Percentiles rank a stretch among this genome's conserved stretches.
phyloP scores from a whole-genome alignment of 2,113 vertebrate genomes.

The Rhadina sibilatrix region DNA sequence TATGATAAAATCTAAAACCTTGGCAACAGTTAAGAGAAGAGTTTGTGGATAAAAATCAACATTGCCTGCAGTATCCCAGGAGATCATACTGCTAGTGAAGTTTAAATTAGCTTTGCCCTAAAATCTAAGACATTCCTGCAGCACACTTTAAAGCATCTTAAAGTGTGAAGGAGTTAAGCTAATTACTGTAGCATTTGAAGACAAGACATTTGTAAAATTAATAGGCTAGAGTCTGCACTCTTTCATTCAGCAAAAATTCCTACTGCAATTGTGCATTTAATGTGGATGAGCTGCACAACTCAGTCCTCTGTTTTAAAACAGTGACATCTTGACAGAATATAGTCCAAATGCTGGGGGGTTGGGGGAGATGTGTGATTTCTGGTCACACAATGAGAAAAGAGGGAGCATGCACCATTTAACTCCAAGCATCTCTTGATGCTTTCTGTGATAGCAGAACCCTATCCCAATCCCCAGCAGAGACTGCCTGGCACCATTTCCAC shows the following conservation, averaged over 20 bases:
- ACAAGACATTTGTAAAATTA: slow-evolving; percentile 63
- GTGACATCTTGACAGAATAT: not conserved
- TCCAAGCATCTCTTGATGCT: not conserved
- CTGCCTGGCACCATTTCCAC: not conserved
- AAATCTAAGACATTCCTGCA: slow-evolving; percentile 64
- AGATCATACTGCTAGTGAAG: slow-evolving; percentile 57
- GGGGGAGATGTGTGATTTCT: not conserved
- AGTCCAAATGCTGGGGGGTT: not conserved
- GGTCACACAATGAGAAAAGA: not conserved
- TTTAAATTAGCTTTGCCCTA: slow-evolving; percentile 69
- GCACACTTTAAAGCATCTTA: slow-evolving; percentile 60
- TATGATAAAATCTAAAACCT: slow-evolving; percentile 66
- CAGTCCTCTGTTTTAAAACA: not conserved
- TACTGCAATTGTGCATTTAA: not conserved
- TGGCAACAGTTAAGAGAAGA: slow-evolving; percentile 63
- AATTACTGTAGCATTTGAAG: slow-evolving; percentile 64
- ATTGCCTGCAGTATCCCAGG: slow-evolving; percentile 68
- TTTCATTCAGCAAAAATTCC: slow-evolving; percentile 47
- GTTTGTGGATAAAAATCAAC: slow-evolving; percentile 67
- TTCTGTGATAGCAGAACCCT: not conserved
- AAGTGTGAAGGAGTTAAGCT: slow-evolving; percentile 66
- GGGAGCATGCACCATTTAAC: not conserved
- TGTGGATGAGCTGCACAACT: not conserved
- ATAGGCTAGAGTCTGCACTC: slow-evolving; percentile 17
- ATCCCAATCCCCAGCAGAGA: not conserved